Evolutionary conservation across 2,888 invertebrate species (phyloP).

Genomic region (Frankliniella intonsa): DNA sequence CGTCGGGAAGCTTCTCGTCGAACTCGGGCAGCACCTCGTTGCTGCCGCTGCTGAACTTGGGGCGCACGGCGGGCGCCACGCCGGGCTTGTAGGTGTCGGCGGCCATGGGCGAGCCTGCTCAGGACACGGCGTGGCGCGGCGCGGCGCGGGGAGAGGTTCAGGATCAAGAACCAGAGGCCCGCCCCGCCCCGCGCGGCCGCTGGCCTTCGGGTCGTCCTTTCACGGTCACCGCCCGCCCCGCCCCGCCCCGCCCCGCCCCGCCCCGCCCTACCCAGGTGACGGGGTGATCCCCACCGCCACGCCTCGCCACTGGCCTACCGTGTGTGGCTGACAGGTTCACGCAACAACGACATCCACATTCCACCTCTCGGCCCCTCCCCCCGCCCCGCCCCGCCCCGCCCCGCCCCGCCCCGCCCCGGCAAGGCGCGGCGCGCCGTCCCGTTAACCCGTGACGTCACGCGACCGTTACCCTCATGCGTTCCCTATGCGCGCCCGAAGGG

Average conservation of each 20-base stretch:
- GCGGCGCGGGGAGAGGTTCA: no score
- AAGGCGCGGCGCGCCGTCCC: not conserved
- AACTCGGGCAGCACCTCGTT: no score
- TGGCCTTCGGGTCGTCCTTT: not conserved
- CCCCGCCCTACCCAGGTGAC: not conserved
- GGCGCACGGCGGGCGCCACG: no score
- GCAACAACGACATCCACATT: not conserved
- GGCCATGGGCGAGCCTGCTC: no score
- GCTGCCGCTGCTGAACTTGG: no score
- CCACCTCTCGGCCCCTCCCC: not conserved
- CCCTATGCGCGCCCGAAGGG: not conserved
- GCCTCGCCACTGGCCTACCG: not conserved
- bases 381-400: not conserved
- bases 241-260: not conserved
- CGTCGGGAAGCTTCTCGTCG: no score
- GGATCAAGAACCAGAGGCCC: not conserved
- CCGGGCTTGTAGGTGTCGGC: no score
- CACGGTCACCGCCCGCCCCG: not conserved
- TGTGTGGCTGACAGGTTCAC: slow-evolving; percentile 11
- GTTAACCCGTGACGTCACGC: slow-evolving; percentile 7
- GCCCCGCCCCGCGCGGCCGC: not conserved
- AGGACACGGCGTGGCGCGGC: no score
- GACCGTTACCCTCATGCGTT: slow-evolving; percentile 18
- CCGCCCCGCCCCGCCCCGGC: not conserved
- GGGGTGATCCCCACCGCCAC: not conserved